Evolutionary conservation across 1,140 invertebrate species (phyloP).

Genomic region (Drosophila trapezifrons): DNA sequence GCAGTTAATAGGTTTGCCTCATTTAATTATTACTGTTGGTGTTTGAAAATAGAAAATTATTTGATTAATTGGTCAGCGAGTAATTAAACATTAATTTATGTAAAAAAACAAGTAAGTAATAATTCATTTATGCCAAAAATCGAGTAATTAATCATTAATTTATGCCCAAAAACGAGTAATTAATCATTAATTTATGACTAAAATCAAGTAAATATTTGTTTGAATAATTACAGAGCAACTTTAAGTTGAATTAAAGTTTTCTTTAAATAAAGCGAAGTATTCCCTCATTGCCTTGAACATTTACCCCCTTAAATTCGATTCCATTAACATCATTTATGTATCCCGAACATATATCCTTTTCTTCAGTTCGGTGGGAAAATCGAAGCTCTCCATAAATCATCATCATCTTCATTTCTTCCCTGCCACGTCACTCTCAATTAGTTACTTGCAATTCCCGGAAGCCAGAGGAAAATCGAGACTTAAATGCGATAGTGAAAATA

Average conservation of each 20-base stretch:
- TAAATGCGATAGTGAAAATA: constrained; percentile 34
- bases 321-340: constrained; percentile 11
- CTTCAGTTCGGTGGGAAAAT: constrained; percentile 1
- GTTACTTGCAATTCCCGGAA: constrained; percentile 9
- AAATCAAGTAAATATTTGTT: too few species aligned
- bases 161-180: too few species aligned
- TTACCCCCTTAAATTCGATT: constrained; percentile 3
- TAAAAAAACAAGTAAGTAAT: too few species aligned
- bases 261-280: background rate
- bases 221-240: background rate
- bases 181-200: too few species aligned
- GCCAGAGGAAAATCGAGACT: constrained; percentile 14
- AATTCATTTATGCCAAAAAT: too few species aligned
- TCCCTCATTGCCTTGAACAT: background rate
- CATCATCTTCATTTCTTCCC: constrained; percentile 31
- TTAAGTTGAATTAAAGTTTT: background rate
- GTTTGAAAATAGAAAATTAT: background rate
- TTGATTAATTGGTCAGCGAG: background rate
- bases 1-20: background rate
- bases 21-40: background rate
- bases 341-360: constrained; percentile 5
- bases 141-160: too few species aligned
- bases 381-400: constrained; percentile 39
- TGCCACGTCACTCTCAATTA: constrained; percentile 47
- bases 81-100: background rate